A percentile compares a stretch with the other conserved stretches of the same genome.
These are phyloP conservation scores for Parauchenoglanis ngamensis DNA, from an alignment of 2,797 vertebrate genomes.

Conservation along the genomic window DNA sequence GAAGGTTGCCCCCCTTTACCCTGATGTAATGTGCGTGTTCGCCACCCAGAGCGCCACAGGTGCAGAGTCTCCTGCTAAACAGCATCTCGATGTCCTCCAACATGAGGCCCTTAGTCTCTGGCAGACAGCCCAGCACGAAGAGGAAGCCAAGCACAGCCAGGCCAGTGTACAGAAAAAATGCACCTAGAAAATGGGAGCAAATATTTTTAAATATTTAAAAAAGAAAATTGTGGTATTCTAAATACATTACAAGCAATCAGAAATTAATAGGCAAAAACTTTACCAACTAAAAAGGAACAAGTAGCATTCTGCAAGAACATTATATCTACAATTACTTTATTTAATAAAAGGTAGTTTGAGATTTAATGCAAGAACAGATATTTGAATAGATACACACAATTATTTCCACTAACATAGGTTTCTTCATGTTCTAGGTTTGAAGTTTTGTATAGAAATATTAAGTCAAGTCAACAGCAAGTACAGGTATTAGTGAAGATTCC, in stretches of 20 bases:
- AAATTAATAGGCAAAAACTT: not conserved
- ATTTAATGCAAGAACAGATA: not conserved
- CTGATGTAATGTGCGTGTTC: slow-evolving; percentile 86
- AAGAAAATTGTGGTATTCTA: not conserved
- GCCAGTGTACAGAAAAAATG: slow-evolving; percentile 90
- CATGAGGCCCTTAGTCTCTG: slow-evolving; percentile 91
- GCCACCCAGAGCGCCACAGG: slow-evolving; percentile 78
- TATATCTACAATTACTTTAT: not conserved
- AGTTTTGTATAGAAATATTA: not conserved
- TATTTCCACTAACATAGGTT: not conserved
- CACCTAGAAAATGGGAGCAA: slow-evolving; percentile 74
- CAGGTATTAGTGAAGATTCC: slow-evolving; percentile 1
- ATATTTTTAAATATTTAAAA: not conserved
- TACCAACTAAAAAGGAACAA: not conserved
- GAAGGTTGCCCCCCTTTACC: slow-evolving; percentile 89
- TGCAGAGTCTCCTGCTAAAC: slow-evolving; percentile 87
- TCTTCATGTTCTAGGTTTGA: not conserved
- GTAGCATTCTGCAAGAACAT: no score
- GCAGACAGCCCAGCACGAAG: slow-evolving; percentile 89
- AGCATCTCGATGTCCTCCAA: slow-evolving; percentile 93
- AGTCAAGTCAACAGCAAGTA: not conserved
- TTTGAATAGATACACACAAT: not conserved
- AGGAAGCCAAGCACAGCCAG: slow-evolving; percentile 84
- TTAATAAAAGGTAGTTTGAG: not conserved
- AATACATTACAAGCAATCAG: not conserved